These are phyloP conservation scores for Drosophila arawakana DNA, from an alignment of 1,140 invertebrate genomes.

Conservation along the genomic window DNA sequence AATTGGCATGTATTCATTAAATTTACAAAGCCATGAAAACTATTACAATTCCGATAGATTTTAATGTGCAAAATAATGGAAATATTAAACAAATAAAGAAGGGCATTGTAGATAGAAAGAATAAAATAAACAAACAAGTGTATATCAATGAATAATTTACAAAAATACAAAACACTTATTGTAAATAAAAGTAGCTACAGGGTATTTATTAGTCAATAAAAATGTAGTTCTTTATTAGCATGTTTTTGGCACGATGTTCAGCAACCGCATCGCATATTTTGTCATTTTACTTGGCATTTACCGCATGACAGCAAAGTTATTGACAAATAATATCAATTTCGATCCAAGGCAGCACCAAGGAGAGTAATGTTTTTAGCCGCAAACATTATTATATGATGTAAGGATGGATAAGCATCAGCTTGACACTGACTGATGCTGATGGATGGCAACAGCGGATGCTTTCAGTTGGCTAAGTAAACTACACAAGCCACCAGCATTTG, in stretches of 20 bases:
- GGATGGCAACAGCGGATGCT: constrained; percentile 23
- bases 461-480: constrained; percentile 1
- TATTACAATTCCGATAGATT: constrained; percentile 2
- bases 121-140: too few relatives aligned
- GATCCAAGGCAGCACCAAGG: constrained; percentile 53
- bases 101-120: too few relatives aligned
- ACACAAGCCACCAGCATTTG: background rate
- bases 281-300: constrained; percentile 32
- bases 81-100: too few relatives aligned
- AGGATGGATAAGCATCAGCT: constrained; percentile 21
- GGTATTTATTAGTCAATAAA: background rate
- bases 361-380: constrained; percentile 40
- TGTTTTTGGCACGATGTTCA: constrained; percentile 12
- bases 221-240: background rate
- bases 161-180: background rate
- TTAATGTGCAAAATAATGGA: too few relatives aligned
- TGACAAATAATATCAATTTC: constrained; percentile 76
- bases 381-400: constrained; percentile 22
- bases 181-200: background rate
- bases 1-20: constrained; percentile 47
- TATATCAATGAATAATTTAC: background rate
- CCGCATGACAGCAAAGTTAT: constrained; percentile 52
- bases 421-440: constrained; percentile 69
- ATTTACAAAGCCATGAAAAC: constrained; percentile 25
- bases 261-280: constrained; percentile 29